These are phyloP conservation scores for Bagarius yarrelli DNA, from an alignment of 2,113 vertebrate species.

Conservation along the genomic window DNA sequence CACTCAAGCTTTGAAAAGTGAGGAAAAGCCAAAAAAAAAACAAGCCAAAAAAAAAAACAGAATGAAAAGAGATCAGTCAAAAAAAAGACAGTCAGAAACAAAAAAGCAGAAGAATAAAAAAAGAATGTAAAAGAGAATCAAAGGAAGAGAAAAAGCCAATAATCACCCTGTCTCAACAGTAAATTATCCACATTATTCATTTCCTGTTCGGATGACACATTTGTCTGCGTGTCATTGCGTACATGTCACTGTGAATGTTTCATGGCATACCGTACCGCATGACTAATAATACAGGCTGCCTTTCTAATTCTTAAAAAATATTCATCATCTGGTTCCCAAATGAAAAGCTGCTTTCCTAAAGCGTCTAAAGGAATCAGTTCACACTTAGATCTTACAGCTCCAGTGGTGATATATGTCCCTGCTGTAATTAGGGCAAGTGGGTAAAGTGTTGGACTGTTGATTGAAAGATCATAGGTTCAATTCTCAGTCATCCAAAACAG, in stretches of 20 bases:
- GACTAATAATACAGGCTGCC: slow-evolving; percentile 14
- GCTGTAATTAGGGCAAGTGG: background rate
- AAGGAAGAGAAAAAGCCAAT: background rate
- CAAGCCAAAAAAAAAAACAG: no score
- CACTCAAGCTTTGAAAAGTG: slow-evolving; percentile 30
- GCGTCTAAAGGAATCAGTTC: background rate
- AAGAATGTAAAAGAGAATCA: background rate
- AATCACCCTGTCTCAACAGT: slow-evolving; percentile 14
- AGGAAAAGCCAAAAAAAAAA: no score
- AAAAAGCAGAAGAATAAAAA: background rate
- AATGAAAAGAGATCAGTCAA: background rate
- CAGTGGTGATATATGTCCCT: background rate
- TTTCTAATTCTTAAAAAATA: background rate
- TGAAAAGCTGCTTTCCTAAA: background rate
- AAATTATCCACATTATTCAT: slow-evolving; percentile 24
- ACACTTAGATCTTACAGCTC: background rate
- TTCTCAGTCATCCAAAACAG: no score
- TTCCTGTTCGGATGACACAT: slow-evolving; percentile 12
- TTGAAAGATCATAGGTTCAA: no score
- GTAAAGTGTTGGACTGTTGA: no score
- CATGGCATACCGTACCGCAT: background rate
- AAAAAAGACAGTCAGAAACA: background rate
- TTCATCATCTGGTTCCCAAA: background rate
- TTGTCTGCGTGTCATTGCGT: slow-evolving; percentile 9
- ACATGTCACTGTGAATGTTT: slow-evolving; percentile 7